These are phyloP conservation scores for Forpus xanthops DNA, from an alignment of 2,797 vertebrate species.

Conservation along the genomic window DNA sequence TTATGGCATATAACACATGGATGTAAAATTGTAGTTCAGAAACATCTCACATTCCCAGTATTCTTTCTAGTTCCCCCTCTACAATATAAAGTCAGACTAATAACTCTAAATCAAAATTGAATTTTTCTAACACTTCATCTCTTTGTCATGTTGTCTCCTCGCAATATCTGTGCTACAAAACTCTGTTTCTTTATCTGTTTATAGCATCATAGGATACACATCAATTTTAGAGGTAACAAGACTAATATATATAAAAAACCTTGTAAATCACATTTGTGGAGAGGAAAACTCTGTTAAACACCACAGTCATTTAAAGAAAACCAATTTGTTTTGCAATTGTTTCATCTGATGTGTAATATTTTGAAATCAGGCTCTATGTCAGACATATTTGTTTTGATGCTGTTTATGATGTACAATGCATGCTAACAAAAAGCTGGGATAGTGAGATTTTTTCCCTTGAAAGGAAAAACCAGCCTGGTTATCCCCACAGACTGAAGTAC, in stretches of 20 bases:
- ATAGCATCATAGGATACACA: not conserved
- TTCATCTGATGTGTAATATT: not conserved
- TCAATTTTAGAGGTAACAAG: slow-evolving; percentile 35
- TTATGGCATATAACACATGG: not conserved
- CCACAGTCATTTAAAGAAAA: not conserved
- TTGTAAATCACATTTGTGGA: not conserved
- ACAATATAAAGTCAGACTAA: not conserved
- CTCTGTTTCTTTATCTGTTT: slow-evolving; percentile 9
- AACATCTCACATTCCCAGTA: not conserved
- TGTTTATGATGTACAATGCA: not conserved
- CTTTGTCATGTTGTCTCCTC: not conserved
- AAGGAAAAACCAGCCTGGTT: not conserved
- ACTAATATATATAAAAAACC: not conserved
- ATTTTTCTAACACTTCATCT: slow-evolving; percentile 46
- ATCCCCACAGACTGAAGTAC: not conserved
- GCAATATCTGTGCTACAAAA: not conserved
- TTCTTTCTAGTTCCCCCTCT: not conserved
- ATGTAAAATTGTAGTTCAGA: not conserved
- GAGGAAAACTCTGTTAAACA: slow-evolving; percentile 25
- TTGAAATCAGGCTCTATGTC: not conserved
- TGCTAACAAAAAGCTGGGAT: not conserved
- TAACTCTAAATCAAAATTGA: slow-evolving; percentile 36
- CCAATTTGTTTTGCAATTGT: not conserved
- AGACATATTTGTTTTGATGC: not conserved
- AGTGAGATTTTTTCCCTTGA: not conserved